phyloP scores from a whole-genome alignment of 2,888 invertebrate species.

The Autographa gamma region DNA sequence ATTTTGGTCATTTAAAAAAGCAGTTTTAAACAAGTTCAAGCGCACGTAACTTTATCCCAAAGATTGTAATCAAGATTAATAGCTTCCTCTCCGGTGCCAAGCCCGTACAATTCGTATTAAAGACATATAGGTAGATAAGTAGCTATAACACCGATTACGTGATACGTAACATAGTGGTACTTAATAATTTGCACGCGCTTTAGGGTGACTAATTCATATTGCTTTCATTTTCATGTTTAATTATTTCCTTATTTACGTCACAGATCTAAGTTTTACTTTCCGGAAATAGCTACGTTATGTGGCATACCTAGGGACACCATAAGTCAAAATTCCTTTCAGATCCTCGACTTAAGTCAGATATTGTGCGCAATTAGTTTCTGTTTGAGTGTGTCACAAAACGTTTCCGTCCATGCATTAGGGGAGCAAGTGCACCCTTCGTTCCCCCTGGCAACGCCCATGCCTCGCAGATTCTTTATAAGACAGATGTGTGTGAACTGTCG shows the following conservation, averaged over 20 bases:
- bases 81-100: slow-evolving; percentile 59
- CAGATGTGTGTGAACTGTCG: slow-evolving; percentile 7
- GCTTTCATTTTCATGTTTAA: not conserved
- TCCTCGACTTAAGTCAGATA: slow-evolving; percentile 1
- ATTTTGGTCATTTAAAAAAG: slow-evolving; percentile 28
- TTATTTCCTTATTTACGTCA: not conserved
- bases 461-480: slow-evolving; percentile 27
- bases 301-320: not conserved
- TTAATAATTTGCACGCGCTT: not conserved
- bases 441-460: slow-evolving; percentile 55
- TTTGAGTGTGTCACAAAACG: slow-evolving; percentile 9
- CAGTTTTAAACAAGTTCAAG: slow-evolving; percentile 61
- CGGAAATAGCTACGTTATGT: no score
- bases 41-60: slow-evolving; percentile 61
- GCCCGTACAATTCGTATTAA: slow-evolving; percentile 17
- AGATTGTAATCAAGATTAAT: slow-evolving; percentile 73
- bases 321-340: not conserved
- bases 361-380: slow-evolving; percentile 21
- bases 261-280: no score
- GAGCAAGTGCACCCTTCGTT: slow-evolving; percentile 35
- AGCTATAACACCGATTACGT: not conserved
- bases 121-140: slow-evolving; percentile 11
- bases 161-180: not conserved
- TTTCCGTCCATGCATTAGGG: slow-evolving; percentile 35
- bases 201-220: not conserved